Percentiles rank a stretch among this genome's conserved stretches.
phyloP scores from a whole-genome alignment of 2,797 vertebrate species.

The Discoglossus pictus region DNA sequence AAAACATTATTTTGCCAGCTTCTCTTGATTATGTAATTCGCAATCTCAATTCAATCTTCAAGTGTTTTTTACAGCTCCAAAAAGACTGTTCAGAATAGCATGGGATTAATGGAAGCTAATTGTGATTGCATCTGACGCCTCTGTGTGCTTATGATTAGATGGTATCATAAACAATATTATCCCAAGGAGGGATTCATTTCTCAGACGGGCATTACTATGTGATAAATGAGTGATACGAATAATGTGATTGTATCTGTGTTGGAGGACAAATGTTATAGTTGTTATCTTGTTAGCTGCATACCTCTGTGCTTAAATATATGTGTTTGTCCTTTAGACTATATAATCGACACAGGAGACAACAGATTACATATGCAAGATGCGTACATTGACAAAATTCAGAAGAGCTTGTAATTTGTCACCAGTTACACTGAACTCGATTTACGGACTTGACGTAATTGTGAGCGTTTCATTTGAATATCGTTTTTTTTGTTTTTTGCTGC shows the following conservation, averaged over 20 bases:
- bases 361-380: no score
- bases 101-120: constrained; percentile 67
- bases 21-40: constrained; percentile 55
- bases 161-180: constrained; percentile 55
- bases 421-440: no score
- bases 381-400: no score
- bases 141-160: constrained; percentile 54
- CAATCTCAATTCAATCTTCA: constrained; percentile 56
- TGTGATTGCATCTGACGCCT: constrained; percentile 62
- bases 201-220: constrained; percentile 29
- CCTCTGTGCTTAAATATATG: no score
- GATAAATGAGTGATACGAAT: constrained; percentile 32
- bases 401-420: no score
- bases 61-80: constrained; percentile 56
- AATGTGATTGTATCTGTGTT: constrained; percentile 10
- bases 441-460: no score
- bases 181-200: constrained; percentile 40
- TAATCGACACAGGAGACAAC: no score
- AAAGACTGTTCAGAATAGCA: no score
- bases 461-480: no score
- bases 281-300: constrained; percentile 30
- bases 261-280: constrained; percentile 3
- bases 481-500: no score
- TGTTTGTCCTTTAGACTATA: no score
- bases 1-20: constrained; percentile 40